phyloP scores from a whole-genome alignment of 1,140 invertebrate genomes.

The Ephestia elutella region DNA sequence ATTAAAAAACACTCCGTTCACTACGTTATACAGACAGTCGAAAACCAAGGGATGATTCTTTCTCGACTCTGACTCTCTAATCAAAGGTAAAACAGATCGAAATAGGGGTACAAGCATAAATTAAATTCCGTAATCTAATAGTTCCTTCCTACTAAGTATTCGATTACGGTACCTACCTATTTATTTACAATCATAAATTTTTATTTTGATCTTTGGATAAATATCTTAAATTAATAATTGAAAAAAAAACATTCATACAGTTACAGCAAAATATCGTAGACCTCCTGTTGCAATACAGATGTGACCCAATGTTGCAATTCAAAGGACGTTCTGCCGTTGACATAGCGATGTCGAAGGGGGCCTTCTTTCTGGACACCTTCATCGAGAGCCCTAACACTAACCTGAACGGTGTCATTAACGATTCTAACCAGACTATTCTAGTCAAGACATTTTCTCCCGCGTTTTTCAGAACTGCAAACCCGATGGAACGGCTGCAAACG shows the following conservation, averaged over 20 bases:
- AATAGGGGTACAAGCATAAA: no score
- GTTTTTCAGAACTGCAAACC: constrained; percentile 37
- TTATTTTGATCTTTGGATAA: background rate
- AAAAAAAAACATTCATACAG: constrained; percentile 23
- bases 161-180: no score
- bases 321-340: constrained; percentile 51
- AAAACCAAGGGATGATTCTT: no score
- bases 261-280: constrained; percentile 38
- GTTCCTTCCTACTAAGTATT: no score
- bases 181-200: background rate
- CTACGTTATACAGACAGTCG: no score
- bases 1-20: no score
- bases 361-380: constrained; percentile 41
- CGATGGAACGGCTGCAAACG: constrained; percentile 32
- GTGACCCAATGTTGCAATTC: constrained; percentile 34
- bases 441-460: constrained; percentile 47
- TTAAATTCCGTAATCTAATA: background rate
- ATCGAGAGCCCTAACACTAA: constrained; percentile 39
- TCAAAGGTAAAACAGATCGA: no score
- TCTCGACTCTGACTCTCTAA: no score
- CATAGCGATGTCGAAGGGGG: constrained; percentile 35
- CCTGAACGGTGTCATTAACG: constrained; percentile 50
- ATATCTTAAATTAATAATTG: no score
- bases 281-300: constrained; percentile 46
- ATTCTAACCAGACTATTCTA: constrained; percentile 46